Percentiles rank a stretch among this genome's conserved stretches.
These are phyloP conservation scores for Chloropsis hardwickii DNA, from an alignment of 2,113 vertebrate genomes.

Conservation along the genomic window DNA sequence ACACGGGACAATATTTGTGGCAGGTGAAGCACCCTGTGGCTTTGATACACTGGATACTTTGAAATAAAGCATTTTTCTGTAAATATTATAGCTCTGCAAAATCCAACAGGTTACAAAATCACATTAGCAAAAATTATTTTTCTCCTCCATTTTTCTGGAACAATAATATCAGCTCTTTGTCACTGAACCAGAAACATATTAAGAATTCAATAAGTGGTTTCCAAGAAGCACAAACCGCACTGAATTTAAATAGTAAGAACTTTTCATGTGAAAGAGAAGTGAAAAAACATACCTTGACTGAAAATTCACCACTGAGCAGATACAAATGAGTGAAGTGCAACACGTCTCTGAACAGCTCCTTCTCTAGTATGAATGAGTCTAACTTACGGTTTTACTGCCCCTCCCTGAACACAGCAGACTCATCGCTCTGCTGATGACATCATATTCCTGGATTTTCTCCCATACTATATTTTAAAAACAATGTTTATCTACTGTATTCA, in stretches of 20 bases:
- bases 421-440: conserved; percentile 44
- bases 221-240: not conserved
- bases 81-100: not conserved
- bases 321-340: not conserved
- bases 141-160: not conserved
- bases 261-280: not conserved
- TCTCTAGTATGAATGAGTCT: conserved; percentile 4
- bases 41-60: not conserved
- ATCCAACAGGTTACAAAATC: not conserved
- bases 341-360: not conserved
- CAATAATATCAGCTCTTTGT: not conserved
- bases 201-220: not conserved
- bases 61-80: not conserved
- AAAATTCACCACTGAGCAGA: not conserved
- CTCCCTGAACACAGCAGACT: conserved; percentile 39
- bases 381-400: conserved; percentile 43
- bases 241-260: not conserved
- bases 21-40: not conserved
- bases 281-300: conserved; percentile 36
- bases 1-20: not conserved
- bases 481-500: not conserved
- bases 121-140: not conserved
- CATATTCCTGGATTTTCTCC: conserved; percentile 50
- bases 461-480: not conserved
- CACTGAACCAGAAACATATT: not conserved